Evolutionary conservation across 2,113 vertebrate species (phyloP), one percentile per base, ranked within the genome.

Genomic region (Malaclemys terrapin): DNA sequence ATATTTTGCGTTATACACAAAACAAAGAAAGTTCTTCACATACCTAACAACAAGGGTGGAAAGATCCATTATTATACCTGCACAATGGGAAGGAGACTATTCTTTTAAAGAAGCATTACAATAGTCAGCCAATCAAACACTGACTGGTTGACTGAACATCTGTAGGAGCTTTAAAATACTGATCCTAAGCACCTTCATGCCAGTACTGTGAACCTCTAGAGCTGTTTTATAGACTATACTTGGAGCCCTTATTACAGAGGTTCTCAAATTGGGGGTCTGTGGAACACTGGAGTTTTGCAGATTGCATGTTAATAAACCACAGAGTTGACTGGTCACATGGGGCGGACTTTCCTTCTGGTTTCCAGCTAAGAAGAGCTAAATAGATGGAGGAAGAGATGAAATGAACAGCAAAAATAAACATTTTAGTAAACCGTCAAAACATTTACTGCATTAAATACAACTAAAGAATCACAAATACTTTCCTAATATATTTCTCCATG

Each of bases 401-500:
- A 96, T 42, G 93, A 97, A 93, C 72, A 93, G 49, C n/a, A 88
- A 94, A 95, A 87, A 82, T 95, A 96, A 97, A 96, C 93, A 93
- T 53, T 75, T 50, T 0, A 95, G 93, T 12, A 94, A 89, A 72
- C 93, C 96, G 87, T 95, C 91, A 95, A 95, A 97, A 96, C 79
- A 95, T 78, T 96, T 85, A 92, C 90, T 87, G 65, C 93, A 95
- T 95, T 95, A 96, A 87, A 92, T 83, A 94, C 80, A 57, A 95
- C 90, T 85, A 97, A 96, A 89, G 95, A 96, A 96, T 97, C 91
- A 96, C 72, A 97, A 96, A 94, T 97, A 97, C 79, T 85, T 93
- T 93, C 85, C 85, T 89, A 88, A 91, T 80, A 80, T 89, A 89
- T 84, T 88, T 85, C 45, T 82, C 83, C 78, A 84, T 50, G 82